Conservation (phyloP, 2,888 invertebrate species). For the Drosophila lutescens region DNA sequence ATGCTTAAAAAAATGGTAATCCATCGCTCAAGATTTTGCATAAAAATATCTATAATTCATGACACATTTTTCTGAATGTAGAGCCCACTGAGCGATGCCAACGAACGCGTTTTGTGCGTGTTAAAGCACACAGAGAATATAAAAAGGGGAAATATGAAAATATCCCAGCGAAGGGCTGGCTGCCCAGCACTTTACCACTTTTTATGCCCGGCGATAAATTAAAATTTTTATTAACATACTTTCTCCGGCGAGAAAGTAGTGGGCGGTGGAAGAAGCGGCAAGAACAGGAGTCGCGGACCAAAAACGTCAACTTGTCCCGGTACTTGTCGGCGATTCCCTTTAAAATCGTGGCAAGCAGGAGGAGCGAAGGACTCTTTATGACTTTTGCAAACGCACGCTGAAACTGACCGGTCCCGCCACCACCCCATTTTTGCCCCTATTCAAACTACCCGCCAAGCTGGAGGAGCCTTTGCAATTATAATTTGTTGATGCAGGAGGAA, state of each 20-base stretch:
- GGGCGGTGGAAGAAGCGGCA: not conserved
- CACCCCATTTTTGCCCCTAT: not conserved
- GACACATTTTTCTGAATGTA: not conserved
- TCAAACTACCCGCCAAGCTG: not conserved
- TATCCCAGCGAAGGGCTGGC: constrained; percentile 27
- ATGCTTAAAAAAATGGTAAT: no score
- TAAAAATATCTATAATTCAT: no score
- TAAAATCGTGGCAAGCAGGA: not conserved
- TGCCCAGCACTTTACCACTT: constrained; percentile 54
- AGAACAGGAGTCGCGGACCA: constrained; percentile 21
- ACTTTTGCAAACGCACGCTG: constrained; percentile 54
- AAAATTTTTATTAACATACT: constrained; percentile 73
- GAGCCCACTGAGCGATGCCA: constrained; percentile 43
- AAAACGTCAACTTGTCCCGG: constrained; percentile 49
- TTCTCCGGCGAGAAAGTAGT: constrained; percentile 33
- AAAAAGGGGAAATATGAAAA: constrained; percentile 50
- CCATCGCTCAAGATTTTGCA: no score
- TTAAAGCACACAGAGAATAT: constrained; percentile 55
- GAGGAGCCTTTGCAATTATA: constrained; percentile 59
- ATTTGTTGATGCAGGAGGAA: constrained; percentile 57
- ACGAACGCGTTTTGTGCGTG: constrained; percentile 74
- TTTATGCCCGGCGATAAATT: constrained; percentile 66
- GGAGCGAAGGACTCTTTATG: constrained; percentile 42
- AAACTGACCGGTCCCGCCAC: constrained; percentile 18
- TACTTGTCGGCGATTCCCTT: constrained; percentile 33